Base-by-base conservation (phyloP, 2,113 vertebrate species). In the Colinus virginianus region DNA sequence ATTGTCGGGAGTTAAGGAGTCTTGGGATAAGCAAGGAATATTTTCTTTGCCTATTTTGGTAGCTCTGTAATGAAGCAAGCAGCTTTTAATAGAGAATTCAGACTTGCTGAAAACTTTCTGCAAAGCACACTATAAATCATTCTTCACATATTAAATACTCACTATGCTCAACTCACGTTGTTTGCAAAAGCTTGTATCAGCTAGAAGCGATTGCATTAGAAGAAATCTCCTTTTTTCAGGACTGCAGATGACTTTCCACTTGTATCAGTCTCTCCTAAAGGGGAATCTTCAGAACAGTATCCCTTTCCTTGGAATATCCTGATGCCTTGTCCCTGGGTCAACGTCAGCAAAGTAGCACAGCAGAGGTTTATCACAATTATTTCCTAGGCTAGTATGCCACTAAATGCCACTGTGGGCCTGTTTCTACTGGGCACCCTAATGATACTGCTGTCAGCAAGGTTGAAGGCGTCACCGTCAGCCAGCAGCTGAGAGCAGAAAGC, bases 1-100 rank as follows among this genome's bases (percentile, higher is more conserved):
- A 97, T 97, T 97, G 90, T 97, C 94, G 94, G 86, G 80, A 97
- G 88, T 88, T 95, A 96, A 97, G 89, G 96, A 96, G 95, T 97
- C 97, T 97, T 90, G 95, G 96, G 94, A 96, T 92, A 97, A 97
- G 91, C 82, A 91, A 78, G 91, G 96, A 96, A 97, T 97, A 96
- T 97, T 97, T 97, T 90, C 88, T 84, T 96, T 93, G 86, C 95
- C 70, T 97, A 87, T 90, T 97, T 95, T 95, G 90, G 86, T 91
- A 94, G 90, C 63, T 89, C 76, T 62, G 61, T 94, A 94, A 96
- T 91, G 90, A 95, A 93, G 84, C 72, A 94, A 95, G 92, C 79
- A 94, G 90, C 43, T 93, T 96, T 96, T 95, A 96, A 96, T 90
- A 88, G 94, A 90, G 96, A 90, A 91, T 91, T 93, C 89, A 97